Conservation (phyloP, 2,113 vertebrate genomes). For the Melierax canorus region DNA sequence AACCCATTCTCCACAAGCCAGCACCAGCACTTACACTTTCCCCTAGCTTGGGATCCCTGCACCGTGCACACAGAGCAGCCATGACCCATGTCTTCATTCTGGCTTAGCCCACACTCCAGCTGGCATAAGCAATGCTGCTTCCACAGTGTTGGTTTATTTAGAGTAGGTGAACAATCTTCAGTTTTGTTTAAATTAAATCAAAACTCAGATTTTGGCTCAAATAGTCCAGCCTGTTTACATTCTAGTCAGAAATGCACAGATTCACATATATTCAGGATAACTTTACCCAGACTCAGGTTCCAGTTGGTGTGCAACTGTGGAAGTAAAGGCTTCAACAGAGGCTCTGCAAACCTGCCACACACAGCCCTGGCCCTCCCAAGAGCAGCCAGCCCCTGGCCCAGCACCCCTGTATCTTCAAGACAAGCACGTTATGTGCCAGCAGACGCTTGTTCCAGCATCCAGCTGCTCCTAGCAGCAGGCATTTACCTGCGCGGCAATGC, state of each 20-base stretch:
- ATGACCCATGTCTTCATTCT: neutral
- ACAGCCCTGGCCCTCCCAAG: neutral
- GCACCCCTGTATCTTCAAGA: neutral
- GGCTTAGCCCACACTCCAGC: neutral
- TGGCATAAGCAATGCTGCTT: neutral
- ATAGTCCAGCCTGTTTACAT: neutral
- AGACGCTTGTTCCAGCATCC: neutral
- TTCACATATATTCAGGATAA: no score
- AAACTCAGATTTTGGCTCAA: neutral
- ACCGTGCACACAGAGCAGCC: accelerated
- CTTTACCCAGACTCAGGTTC: neutral
- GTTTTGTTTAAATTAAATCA: neutral
- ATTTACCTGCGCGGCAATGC: neutral
- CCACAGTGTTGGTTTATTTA: neutral
- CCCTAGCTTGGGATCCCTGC: neutral
- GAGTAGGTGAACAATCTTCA: neutral
- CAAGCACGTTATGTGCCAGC: no score
- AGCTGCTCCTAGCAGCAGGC: neutral
- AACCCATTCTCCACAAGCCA: neutral
- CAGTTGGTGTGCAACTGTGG: neutral
- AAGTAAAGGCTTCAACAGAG: neutral
- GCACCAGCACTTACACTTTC: neutral
- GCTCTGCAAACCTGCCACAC: neutral
- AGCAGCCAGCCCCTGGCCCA: neutral
- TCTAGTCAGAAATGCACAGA: neutral